Base-by-base conservation (phyloP, 2,888 invertebrate genomes). In the Psylliodes chrysocephalus region DNA sequence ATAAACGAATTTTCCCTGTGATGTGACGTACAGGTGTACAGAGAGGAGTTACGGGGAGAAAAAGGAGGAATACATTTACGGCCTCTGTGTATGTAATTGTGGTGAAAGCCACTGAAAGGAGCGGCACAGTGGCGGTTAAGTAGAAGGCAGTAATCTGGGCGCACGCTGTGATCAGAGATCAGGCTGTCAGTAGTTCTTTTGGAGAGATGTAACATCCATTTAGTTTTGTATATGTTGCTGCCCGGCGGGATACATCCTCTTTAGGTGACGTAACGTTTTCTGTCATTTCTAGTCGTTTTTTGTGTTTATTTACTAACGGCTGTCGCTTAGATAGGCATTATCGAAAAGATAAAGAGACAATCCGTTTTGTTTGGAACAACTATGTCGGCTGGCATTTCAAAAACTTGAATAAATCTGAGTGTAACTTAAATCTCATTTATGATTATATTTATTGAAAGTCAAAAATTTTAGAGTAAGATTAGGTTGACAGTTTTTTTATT, bases 91-190 rank as follows among this genome's bases (percentile, higher is more conserved):
- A 63, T 55, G 51, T 56, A 59, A 63, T 66, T 44, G 33, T 47
- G 5, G 40, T n/a, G 17, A 12, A 56, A 60, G 62, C n/a, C n/a
- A n/a, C n/a, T n/a, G n/a, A n/a, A n/a, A n/a, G n/a, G n/a, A n/a
- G n/a, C n/a, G n/a, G n/a, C 56, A 61, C 59, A 59, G 52, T 42
- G 42, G 68, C 62, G 70, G 68, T 64, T 70, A 77, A 75, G 75
- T 72, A 71, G 73, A 71, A 73, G 71, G 70, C 65, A 68, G 71
- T 71, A 74, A 74, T 70, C 69, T 71, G 69, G 51, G 67, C 67
- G 66, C 78, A 75, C 63, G 78, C 78, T 78, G 78, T 66, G 78
- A 67, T 68, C 55, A 72, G 73, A 75, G 77, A 78, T 78, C 78
- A 74, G 72, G 72, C 74, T 76, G 76, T 76, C 76, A 74, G 62